Percentiles rank a stretch among this genome's conserved stretches.
These are phyloP conservation scores for Rallus limicola DNA, from an alignment of 2,113 vertebrate species.

Conservation along the genomic window DNA sequence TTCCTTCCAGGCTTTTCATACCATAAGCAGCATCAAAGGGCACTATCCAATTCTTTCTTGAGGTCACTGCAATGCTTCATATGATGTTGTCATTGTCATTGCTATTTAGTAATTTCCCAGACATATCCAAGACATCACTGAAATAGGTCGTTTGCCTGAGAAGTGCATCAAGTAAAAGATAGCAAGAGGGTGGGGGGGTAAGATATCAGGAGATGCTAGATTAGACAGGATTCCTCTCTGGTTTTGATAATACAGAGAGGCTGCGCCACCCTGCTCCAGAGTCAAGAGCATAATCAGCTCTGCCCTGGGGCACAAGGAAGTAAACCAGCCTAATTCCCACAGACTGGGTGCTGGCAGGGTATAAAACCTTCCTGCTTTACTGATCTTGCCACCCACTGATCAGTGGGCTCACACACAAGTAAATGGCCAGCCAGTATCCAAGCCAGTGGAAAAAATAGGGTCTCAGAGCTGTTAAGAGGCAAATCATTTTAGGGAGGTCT, in stretches of 20 bases:
- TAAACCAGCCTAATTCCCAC: background rate
- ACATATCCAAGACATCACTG: background rate
- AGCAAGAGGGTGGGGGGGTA: background rate
- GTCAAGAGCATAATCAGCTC: background rate
- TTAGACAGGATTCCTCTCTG: background rate
- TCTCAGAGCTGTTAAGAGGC: background rate
- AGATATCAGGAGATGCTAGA: background rate
- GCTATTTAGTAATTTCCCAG: background rate
- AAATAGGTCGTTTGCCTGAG: background rate
- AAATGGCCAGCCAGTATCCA: background rate
- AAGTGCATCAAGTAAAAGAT: background rate
- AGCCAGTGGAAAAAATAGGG: background rate
- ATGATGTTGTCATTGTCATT: background rate
- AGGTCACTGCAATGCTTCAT: background rate
- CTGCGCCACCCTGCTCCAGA: background rate
- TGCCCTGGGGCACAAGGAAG: background rate
- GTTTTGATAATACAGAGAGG: background rate
- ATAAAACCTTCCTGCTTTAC: background rate
- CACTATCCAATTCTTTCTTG: background rate
- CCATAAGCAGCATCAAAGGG: background rate
- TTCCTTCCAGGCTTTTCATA: background rate
- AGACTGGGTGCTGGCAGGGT: background rate
- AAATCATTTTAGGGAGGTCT: background rate
- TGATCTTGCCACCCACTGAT: background rate
- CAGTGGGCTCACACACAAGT: fast-evolving